These are phyloP conservation scores for Osmerus mordax DNA, from an alignment of 2,113 vertebrate species.

Conservation along the genomic window DNA sequence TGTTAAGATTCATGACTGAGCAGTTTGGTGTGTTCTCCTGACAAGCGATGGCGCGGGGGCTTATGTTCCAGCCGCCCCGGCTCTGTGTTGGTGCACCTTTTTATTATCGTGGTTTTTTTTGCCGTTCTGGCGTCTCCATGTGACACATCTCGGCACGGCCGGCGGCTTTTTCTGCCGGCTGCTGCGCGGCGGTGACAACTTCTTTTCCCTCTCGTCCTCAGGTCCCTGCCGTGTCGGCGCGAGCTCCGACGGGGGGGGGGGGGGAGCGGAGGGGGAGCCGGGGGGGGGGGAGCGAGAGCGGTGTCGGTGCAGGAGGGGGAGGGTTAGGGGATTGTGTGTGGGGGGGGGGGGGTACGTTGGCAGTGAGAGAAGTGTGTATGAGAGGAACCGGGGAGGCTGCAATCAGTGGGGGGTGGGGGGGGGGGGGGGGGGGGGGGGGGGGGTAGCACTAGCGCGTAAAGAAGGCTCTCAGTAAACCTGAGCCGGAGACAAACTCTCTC, in stretches of 20 bases:
- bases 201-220: conserved; percentile 16
- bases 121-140: too few relatives aligned
- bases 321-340: conserved; percentile 22
- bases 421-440: neutral
- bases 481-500: neutral
- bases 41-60: conserved; percentile 20
- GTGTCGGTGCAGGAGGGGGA: neutral
- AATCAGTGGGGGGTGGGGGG: neutral
- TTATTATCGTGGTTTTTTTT: too few relatives aligned
- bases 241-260: too few relatives aligned
- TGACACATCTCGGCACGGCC: too few relatives aligned
- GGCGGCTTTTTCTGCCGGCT: too few relatives aligned
- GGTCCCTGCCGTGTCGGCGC: too few relatives aligned
- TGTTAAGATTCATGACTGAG: conserved; percentile 41
- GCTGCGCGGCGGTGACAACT: conserved; percentile 36
- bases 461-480: conserved; percentile 13
- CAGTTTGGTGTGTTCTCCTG: conserved; percentile 25
- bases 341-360: conserved; percentile 29
- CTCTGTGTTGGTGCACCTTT: too few relatives aligned
- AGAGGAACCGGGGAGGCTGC: too few relatives aligned
- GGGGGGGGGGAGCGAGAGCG: conserved; percentile 25
- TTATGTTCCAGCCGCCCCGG: neutral
- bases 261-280: too few relatives aligned
- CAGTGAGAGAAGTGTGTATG: conserved; percentile 14
- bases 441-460: conserved; percentile 17